A percentile compares a stretch with the other conserved stretches of the same genome.
These are phyloP conservation scores for Corythornis leucogaster DNA, from an alignment of 2,797 vertebrate species.

Conservation along the genomic window DNA sequence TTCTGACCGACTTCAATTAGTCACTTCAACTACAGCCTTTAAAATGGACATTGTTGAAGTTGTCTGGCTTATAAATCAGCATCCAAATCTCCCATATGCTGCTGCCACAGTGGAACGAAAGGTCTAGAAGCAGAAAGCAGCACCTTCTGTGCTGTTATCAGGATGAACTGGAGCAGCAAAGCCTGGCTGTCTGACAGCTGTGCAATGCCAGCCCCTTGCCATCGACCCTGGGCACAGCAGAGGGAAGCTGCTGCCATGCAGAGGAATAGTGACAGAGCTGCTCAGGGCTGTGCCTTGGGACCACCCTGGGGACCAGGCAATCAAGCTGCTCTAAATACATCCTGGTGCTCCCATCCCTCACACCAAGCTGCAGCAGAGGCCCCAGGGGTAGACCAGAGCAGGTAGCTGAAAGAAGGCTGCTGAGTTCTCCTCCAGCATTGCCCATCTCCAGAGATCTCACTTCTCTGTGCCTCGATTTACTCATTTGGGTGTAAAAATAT, in stretches of 20 bases:
- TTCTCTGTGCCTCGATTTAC: not conserved
- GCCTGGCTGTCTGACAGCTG: fast-evolving
- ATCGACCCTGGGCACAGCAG: fast-evolving
- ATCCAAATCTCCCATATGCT: not conserved
- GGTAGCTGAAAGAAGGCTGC: not conserved
- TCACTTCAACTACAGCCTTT: not conserved
- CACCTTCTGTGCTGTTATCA: not conserved
- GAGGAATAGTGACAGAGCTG: not conserved
- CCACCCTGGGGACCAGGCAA: not conserved
- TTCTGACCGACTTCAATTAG: not conserved
- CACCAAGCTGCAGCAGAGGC: not conserved
- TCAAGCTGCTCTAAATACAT: not conserved
- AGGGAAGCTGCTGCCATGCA: fast-evolving
- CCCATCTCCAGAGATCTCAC: not conserved
- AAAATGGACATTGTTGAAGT: constrained; percentile 7
- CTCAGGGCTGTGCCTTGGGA: not conserved
- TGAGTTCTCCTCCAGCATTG: not conserved
- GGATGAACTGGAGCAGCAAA: not conserved
- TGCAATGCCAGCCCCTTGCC: fast-evolving
- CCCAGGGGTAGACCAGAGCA: not conserved
- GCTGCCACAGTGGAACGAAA: not conserved
- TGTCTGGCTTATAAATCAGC: not conserved
- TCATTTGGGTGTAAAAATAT: not conserved
- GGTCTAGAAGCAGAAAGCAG: not conserved
- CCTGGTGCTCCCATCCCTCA: not conserved